A percentile compares a stretch with the other conserved stretches of the same genome.
Conservation (phyloP, 2,888 invertebrate genomes). For the Drosophila koepferae region DNA sequence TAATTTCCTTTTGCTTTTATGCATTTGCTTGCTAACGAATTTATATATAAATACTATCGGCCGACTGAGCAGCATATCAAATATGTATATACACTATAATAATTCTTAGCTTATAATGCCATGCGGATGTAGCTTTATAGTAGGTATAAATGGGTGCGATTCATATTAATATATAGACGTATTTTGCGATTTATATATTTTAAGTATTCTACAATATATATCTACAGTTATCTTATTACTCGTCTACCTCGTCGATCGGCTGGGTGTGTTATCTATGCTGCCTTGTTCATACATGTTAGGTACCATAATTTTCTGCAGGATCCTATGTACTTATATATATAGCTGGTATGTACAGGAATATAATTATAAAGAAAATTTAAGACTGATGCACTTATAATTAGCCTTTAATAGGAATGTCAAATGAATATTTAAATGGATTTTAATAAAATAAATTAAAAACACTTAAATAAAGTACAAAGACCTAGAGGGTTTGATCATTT, state of each 20-base stretch:
- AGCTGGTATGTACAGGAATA: constrained; percentile 68
- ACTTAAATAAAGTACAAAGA: constrained; percentile 9
- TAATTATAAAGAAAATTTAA: constrained; percentile 18
- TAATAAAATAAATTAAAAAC: background rate
- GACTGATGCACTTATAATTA: constrained; percentile 1
- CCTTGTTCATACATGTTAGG: constrained; percentile 63
- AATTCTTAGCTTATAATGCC: constrained; percentile 57
- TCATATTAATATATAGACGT: constrained; percentile 27
- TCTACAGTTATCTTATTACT: constrained; percentile 68
- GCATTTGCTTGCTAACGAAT: constrained; percentile 68
- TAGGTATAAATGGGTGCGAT: constrained; percentile 36
- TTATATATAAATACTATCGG: constrained; percentile 57
- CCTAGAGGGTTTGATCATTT: constrained; percentile 6
- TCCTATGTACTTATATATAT: constrained; percentile 53
- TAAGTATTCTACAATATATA: constrained; percentile 71
- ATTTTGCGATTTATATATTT: constrained; percentile 26
- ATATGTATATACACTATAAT: constrained; percentile 65
- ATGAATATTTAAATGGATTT: background rate
- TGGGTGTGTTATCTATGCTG: constrained; percentile 51
- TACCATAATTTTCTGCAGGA: constrained; percentile 70
- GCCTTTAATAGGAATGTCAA: constrained; percentile 1
- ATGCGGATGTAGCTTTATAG: constrained; percentile 24
- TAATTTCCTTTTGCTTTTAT: constrained; percentile 38
- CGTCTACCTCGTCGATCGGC: constrained; percentile 17
- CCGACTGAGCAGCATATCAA: constrained; percentile 61